Percentiles rank a stretch among this genome's conserved stretches.
These are phyloP conservation scores for Aporrectodea caliginosa DNA, from an alignment of 1,140 invertebrate species.

Conservation along the genomic window DNA sequence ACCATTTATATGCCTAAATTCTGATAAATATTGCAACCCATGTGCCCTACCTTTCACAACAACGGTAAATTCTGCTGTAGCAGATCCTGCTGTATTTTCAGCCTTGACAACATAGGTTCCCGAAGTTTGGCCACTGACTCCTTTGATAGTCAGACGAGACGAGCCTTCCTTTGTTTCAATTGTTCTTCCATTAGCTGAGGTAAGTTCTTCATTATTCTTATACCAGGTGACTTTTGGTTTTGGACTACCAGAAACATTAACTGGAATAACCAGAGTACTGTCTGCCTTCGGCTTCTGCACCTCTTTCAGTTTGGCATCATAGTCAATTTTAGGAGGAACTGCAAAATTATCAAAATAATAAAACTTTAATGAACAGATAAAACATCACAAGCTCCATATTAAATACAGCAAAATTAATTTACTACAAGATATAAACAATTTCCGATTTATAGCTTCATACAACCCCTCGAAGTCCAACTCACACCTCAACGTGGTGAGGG, in stretches of 20 bases:
- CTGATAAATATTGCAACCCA: not conserved
- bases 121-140: slow-evolving; percentile 43
- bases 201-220: too few species aligned
- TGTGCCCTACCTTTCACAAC: not conserved
- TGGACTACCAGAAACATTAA: slow-evolving; percentile 78
- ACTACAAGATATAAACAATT: too few species aligned
- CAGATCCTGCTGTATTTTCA: slow-evolving; percentile 28
- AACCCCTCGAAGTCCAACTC: too few species aligned
- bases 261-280: slow-evolving; percentile 48
- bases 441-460: too few species aligned
- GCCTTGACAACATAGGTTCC: slow-evolving; percentile 42
- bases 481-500: too few species aligned
- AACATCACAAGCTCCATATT: too few species aligned
- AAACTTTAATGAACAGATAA: too few species aligned
- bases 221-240: slow-evolving; percentile 70
- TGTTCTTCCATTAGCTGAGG: too few species aligned
- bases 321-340: slow-evolving; percentile 19
- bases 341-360: too few species aligned
- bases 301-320: slow-evolving; percentile 42
- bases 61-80: slow-evolving; percentile 27
- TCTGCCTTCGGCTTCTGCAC: slow-evolving; percentile 41
- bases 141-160: slow-evolving; percentile 48
- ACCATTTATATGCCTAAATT: not conserved
- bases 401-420: too few species aligned
- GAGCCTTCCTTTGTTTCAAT: slow-evolving; percentile 46